Percentiles rank a stretch among this genome's conserved stretches.
Evolutionary conservation across 2,888 invertebrate genomes (phyloP).

Genomic region (Bembecia ichneumoniformis): DNA sequence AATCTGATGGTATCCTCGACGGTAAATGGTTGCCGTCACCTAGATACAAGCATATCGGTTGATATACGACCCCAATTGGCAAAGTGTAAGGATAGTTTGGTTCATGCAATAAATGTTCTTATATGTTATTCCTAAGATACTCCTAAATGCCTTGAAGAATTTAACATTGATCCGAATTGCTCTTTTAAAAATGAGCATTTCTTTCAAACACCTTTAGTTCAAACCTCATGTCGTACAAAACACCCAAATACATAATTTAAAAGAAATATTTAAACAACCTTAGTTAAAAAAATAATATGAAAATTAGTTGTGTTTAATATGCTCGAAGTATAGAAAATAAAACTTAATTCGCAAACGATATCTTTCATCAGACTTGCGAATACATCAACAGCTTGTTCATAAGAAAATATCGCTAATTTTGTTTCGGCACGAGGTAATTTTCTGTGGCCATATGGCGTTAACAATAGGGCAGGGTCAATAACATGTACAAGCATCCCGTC

Average conservation of each 20-base stretch:
- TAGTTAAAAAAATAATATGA: not conserved
- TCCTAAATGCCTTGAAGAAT: too few species aligned
- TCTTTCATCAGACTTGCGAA: conserved; percentile 13
- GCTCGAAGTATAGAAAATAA: not conserved
- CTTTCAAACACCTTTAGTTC: too few species aligned
- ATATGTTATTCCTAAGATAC: too few species aligned
- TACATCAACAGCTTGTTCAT: not conserved
- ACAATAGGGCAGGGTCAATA: conserved; percentile 68
- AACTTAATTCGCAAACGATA: not conserved
- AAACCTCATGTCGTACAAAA: not conserved
- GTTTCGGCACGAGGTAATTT: conserved; percentile 36
- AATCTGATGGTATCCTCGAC: too few species aligned
- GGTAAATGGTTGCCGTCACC: too few species aligned
- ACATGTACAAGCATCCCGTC: conserved; percentile 55
- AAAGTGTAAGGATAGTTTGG: too few species aligned
- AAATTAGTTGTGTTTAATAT: not conserved
- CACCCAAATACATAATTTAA: too few species aligned
- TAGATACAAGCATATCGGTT: too few species aligned
- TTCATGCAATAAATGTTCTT: too few species aligned
- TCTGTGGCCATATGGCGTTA: conserved; percentile 57
- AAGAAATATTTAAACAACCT: not conserved
- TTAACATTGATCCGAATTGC: too few species aligned
- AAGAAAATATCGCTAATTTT: conserved; percentile 38
- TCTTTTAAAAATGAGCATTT: too few species aligned
- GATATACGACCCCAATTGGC: too few species aligned